Percentiles rank a stretch among this genome's conserved stretches.
These are phyloP conservation scores for Gymnocephalus cernua DNA, from an alignment of 2,113 vertebrate genomes.

Conservation along the genomic window DNA sequence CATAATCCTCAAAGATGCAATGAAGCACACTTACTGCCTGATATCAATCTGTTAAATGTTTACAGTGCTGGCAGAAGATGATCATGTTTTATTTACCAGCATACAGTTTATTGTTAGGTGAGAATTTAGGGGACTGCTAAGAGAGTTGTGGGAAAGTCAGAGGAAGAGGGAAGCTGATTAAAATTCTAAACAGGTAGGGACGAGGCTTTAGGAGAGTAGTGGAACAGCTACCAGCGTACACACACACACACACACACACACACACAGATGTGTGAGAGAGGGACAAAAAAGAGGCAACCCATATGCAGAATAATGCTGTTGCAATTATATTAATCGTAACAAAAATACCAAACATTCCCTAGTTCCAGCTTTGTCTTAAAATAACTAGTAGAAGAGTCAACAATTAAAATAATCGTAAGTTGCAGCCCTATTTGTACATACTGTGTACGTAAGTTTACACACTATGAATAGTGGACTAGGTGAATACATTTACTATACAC, in stretches of 20 bases:
- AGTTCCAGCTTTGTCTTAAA: not conserved
- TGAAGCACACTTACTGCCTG: constrained; percentile 21
- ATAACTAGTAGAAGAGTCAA: not conserved
- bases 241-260: constrained; percentile 5
- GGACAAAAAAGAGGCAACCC: constrained; percentile 31
- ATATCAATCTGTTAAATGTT: constrained; percentile 25
- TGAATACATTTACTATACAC: not conserved
- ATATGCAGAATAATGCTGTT: constrained; percentile 29
- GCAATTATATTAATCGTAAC: not conserved
- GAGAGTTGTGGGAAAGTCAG: constrained; percentile 70
- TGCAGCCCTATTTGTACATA: not conserved
- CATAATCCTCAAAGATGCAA: not conserved
- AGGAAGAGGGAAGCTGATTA: constrained; percentile 75
- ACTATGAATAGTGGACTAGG: not conserved
- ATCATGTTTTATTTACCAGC: constrained; percentile 31
- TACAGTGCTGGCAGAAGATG: constrained; percentile 15
- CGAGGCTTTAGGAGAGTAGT: constrained; percentile 73
- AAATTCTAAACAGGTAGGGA: constrained; percentile 82
- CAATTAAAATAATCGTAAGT: not conserved
- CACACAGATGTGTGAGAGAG: constrained; percentile 26
- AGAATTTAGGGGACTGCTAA: constrained; percentile 61
- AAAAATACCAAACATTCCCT: not conserved
- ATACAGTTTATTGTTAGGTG: constrained; percentile 23
- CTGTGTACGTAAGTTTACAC: not conserved
- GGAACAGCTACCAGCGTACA: constrained; percentile 50